Conservation (phyloP, 2,113 vertebrate species). For the Eira barbara region DNA sequence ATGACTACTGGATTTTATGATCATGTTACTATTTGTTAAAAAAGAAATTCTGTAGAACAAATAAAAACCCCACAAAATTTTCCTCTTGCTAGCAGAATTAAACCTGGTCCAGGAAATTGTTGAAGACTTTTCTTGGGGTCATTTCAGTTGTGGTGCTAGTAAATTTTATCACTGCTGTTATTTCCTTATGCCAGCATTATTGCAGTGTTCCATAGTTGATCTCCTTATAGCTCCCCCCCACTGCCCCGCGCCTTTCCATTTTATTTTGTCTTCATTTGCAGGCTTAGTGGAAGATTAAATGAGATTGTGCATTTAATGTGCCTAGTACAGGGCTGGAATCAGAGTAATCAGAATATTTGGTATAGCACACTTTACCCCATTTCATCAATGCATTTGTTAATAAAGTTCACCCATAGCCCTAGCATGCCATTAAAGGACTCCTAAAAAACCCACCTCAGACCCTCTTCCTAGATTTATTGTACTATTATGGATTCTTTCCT, state of each 20-base stretch:
- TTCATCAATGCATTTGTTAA: neutral
- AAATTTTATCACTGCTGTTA: neutral
- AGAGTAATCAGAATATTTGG: neutral
- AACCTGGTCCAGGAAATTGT: neutral
- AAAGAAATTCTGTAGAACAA: neutral
- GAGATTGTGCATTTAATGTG: neutral
- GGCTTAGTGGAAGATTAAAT: neutral
- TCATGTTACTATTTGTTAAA: neutral
- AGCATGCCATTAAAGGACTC: neutral
- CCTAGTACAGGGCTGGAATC: neutral
- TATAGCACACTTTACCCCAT: neutral
- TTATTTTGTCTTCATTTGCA: neutral
- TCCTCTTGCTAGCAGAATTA: neutral
- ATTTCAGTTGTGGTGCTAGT: neutral
- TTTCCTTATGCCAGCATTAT: neutral
- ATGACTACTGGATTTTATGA: neutral
- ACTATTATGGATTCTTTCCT: neutral
- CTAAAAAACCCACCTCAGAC: neutral
- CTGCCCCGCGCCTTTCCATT: neutral
- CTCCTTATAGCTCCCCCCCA: neutral
- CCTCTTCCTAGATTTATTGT: neutral
- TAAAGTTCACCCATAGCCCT: neutral
- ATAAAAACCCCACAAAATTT: neutral
- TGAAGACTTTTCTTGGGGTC: neutral
- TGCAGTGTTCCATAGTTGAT: neutral